Conservation (phyloP, 2,888 invertebrate genomes). For the Eupithecia insigniata region DNA sequence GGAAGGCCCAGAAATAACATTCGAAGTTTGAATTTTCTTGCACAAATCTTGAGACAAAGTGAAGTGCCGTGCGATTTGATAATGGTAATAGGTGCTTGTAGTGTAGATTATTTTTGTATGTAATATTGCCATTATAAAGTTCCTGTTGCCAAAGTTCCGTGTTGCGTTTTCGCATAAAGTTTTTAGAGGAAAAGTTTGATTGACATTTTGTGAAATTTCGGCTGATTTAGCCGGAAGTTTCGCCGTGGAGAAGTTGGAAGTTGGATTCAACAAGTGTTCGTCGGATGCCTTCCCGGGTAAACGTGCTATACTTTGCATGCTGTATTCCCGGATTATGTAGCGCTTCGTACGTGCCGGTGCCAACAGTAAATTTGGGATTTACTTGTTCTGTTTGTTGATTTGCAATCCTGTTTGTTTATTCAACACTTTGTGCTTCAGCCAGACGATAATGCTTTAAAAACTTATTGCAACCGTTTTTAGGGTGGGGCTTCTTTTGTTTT, state of each 20-base stretch:
- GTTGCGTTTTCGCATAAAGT: constrained; percentile 36
- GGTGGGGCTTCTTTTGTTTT: constrained; percentile 83
- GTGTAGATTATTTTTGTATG: constrained; percentile 51
- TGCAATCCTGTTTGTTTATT: constrained; percentile 54
- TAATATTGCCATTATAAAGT: constrained; percentile 47
- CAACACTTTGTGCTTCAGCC: constrained; percentile 42
- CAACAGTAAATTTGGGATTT: constrained; percentile 64
- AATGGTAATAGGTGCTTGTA: constrained; percentile 64
- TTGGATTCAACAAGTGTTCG: constrained; percentile 78
- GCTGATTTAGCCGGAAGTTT: constrained; percentile 58
- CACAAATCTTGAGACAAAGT: constrained; percentile 69
- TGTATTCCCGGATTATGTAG: constrained; percentile 72
- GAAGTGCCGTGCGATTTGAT: constrained; percentile 71
- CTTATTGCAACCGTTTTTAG: constrained; percentile 52
- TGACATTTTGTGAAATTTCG: constrained; percentile 50
- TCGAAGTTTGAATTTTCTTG: constrained; percentile 55
- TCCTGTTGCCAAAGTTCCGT: constrained; percentile 52
- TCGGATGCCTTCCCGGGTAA: constrained; percentile 80
- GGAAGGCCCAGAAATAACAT: constrained; percentile 43
- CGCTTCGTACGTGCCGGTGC: constrained; percentile 51
- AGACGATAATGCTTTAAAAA: constrained; percentile 41
- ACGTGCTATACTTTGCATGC: constrained; percentile 81
- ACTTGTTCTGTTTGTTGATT: constrained; percentile 63
- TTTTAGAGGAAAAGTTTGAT: constrained; percentile 44
- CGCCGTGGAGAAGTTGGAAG: constrained; percentile 66